Base-by-base conservation (phyloP, 2,797 vertebrate genomes). In the Aphelocoma californica region DNA sequence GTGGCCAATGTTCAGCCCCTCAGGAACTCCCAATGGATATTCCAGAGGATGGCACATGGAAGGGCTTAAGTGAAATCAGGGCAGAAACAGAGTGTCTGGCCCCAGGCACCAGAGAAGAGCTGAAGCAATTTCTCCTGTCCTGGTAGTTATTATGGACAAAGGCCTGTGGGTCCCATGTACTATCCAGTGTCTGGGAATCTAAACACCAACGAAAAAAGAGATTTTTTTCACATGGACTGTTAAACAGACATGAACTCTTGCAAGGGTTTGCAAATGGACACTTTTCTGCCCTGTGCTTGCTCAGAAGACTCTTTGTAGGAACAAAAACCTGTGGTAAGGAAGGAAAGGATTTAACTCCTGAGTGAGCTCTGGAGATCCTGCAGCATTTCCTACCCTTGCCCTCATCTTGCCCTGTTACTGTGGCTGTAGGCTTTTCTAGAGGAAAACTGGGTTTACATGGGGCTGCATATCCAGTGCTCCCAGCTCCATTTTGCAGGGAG, bases 1-100 rank as follows among this genome's bases (percentile, higher is more conserved):
- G 0, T 29, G 18, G 40, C 36, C 14, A 1, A 0, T 17, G 28
- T 34, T 42, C 61, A 64, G 8, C 23, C 44, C 16, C 18, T 9
- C 5, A 16, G 32, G 31, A 40, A 78, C 23, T 83, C 62, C 60
- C 42, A 9, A 8, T 29, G 57, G 10, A 4, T 57, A 2, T 72
- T 79, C 36, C 40, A 71, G 78, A 56, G 42, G 36, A 42, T 36
- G 62, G 45, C 20, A 36, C 16, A 6, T 16, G 38, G 20, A 40
- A 50, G 16, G 13, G 16, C 23, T 79, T 36, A 6, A 34, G 45
- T 57, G 54, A 69, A 91, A 79, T 72, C 29, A 42, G 44, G 38
- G 12, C 18, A 57, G 34, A 61, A 79, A 21, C 0, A 4, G 10
- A n/a, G 3, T 17, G 11, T 32, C 70, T 58, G 36, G 2, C 26